Percentiles rank a stretch among this genome's conserved stretches.
Evolutionary conservation across 1,140 invertebrate species (phyloP).

Genomic region (Lysiphlebus fabarum): DNA sequence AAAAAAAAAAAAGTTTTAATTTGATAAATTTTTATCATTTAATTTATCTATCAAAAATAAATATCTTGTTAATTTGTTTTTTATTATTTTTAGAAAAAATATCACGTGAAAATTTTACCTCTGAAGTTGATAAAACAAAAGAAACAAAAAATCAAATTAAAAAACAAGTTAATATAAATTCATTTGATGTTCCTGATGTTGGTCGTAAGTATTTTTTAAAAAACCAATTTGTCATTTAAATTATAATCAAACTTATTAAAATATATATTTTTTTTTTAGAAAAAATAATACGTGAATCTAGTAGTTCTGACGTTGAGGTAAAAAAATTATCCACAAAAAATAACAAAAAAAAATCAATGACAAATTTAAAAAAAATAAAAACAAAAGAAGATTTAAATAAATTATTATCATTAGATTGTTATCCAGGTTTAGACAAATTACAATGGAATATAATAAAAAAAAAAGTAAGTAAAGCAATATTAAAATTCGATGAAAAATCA

Average conservation of each 20-base stretch:
- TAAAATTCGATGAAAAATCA: constrained; percentile 27
- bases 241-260: too few species aligned
- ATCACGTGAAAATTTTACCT: constrained; percentile 6
- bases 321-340: constrained; percentile 3
- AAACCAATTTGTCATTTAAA: too few species aligned
- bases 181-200: not conserved
- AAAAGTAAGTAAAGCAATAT: constrained; percentile 28
- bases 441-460: constrained; percentile 39
- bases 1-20: too few species aligned
- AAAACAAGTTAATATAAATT: not conserved
- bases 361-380: constrained; percentile 19
- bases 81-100: constrained; percentile 4
- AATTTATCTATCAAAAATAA: not conserved
- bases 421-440: constrained; percentile 36
- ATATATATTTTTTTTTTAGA: constrained; percentile 6
- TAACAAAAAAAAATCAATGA: constrained; percentile 11
- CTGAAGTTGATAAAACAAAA: not conserved
- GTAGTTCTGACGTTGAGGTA: constrained; percentile 2
- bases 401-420: constrained; percentile 31
- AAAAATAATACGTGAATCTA: constrained; percentile 11
- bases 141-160: not conserved
- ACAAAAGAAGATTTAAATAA: constrained; percentile 29
- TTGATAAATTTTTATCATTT: constrained; percentile 1
- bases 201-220: constrained; percentile 6
- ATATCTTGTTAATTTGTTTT: not conserved